Conservation (phyloP, 2,888 invertebrate genomes). For the Rhamnusium bicolor region DNA sequence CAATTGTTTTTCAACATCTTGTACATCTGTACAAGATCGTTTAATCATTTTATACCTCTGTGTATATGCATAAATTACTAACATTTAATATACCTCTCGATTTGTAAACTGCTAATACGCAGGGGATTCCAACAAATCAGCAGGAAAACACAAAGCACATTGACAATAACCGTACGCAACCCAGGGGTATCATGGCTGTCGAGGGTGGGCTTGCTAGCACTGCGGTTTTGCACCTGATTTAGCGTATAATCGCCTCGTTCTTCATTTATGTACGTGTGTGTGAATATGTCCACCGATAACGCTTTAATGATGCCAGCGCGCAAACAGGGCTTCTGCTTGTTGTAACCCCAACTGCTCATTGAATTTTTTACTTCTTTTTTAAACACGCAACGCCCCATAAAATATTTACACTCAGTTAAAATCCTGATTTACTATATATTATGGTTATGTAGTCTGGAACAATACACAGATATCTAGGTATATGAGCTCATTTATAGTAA, state of each 20-base stretch:
- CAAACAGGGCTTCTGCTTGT: conserved; percentile 4
- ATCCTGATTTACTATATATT: conserved; percentile 5
- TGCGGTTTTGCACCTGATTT: conserved; percentile 46
- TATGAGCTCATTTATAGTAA: conserved; percentile 2
- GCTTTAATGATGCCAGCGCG: conserved; percentile 20
- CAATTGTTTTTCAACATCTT: no score
- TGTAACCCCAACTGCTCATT: not conserved
- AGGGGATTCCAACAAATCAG: not conserved
- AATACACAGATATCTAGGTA: not conserved
- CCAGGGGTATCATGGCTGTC: not conserved
- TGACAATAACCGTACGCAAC: not conserved
- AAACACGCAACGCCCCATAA: conserved; percentile 9
- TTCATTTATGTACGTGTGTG: conserved; percentile 37
- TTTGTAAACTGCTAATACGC: not conserved
- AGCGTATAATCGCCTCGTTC: conserved; percentile 36
- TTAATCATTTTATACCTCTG: not conserved
- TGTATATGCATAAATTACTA: not conserved
- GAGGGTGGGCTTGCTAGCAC: conserved; percentile 23
- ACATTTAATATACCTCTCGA: not conserved
- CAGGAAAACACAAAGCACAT: not conserved
- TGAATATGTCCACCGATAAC: conserved; percentile 33
- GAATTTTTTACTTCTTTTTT: conserved; percentile 13
- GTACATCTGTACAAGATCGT: not conserved
- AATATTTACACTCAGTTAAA: conserved; percentile 29
- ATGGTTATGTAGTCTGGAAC: not conserved